Conservation (phyloP, 1,140 invertebrate species). For the Oryctes rhinoceros region DNA sequence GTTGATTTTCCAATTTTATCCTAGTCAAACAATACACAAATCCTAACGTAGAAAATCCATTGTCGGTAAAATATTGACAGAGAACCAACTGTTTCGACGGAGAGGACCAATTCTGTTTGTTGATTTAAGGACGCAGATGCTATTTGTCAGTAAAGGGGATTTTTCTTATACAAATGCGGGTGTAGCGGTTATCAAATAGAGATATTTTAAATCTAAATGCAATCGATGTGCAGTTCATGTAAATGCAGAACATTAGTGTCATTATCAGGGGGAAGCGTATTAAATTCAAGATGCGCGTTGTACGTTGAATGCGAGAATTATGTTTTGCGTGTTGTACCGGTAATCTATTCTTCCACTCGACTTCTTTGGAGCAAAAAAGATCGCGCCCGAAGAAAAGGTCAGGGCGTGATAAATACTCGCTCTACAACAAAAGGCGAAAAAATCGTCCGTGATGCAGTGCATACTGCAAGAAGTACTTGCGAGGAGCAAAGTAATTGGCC, state of each 20-base stretch:
- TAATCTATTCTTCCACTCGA: slow-evolving; percentile 10
- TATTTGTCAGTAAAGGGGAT: not conserved
- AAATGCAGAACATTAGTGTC: no score
- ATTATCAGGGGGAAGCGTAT: no score
- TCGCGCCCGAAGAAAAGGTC: not conserved
- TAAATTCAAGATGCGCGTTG: not conserved
- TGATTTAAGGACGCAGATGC: not conserved
- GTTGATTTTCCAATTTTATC: slow-evolving; percentile 8
- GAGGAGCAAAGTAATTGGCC: slow-evolving; percentile 29
- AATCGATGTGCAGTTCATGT: no score
- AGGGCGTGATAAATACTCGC: slow-evolving; percentile 23
- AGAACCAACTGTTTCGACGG: not conserved
- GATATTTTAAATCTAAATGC: no score
- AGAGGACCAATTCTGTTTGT: not conserved
- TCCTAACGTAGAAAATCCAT: not conserved
- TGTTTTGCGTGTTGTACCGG: not conserved
- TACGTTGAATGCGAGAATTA: not conserved
- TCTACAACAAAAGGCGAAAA: slow-evolving; percentile 22
- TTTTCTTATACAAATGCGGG: not conserved
- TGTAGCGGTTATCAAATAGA: no score
- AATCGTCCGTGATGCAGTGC: not conserved
- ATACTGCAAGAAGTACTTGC: slow-evolving; percentile 1
- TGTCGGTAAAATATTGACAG: slow-evolving; percentile 3
- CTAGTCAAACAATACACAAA: not conserved
- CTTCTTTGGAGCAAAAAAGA: not conserved